Conservation (phyloP, 2,888 invertebrate species). For the Plagodis dolabraria region DNA sequence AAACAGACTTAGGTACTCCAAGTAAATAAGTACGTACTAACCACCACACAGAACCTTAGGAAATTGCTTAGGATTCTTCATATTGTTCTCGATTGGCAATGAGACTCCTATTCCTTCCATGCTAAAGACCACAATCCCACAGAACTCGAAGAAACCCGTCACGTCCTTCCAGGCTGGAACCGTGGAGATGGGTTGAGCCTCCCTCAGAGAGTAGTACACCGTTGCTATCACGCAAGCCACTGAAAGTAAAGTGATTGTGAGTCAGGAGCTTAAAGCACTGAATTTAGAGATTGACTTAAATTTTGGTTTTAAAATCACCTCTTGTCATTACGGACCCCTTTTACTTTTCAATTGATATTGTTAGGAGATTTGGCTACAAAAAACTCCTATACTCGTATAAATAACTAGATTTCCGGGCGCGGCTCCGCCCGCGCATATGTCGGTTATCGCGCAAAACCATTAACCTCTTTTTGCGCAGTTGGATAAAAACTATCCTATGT, state of each 20-base stretch:
- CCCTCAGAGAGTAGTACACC: constrained; percentile 60
- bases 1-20: too few species aligned
- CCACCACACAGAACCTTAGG: constrained; percentile 62
- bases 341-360: too few species aligned
- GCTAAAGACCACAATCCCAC: constrained; percentile 85
- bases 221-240: constrained; percentile 73
- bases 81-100: constrained; percentile 75
- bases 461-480: too few species aligned
- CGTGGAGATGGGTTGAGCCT: constrained; percentile 54
- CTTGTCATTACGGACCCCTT: too few species aligned
- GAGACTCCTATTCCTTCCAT: constrained; percentile 82
- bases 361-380: too few species aligned
- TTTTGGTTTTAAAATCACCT: too few species aligned
- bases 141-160: constrained; percentile 78
- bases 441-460: too few species aligned
- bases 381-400: too few species aligned
- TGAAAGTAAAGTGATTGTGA: constrained; percentile 44
- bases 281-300: too few species aligned
- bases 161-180: constrained; percentile 66
- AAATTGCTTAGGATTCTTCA: constrained; percentile 69
- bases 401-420: too few species aligned
- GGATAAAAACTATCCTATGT: too few species aligned
- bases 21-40: constrained; percentile 42
- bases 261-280: not conserved
- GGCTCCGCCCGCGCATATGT: too few species aligned